phyloP scores from a whole-genome alignment of 1,140 invertebrate genomes.

The Chlorops oryzae region DNA sequence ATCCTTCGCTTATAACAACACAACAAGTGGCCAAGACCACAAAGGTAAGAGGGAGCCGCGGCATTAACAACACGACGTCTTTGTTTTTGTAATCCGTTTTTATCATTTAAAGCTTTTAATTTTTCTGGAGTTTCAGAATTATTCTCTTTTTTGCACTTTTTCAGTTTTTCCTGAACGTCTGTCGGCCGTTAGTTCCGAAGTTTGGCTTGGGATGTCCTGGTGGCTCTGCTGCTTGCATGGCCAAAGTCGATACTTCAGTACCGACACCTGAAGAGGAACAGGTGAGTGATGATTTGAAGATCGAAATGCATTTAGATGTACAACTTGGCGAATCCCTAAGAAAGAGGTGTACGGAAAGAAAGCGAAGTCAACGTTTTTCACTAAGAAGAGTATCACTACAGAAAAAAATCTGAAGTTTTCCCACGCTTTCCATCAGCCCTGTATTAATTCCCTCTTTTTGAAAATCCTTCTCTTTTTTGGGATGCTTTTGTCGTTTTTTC shows the following conservation, averaged over 20 bases:
- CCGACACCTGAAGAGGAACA: slow-evolving; percentile 45
- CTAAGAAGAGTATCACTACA: too few relatives aligned
- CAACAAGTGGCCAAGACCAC: slow-evolving; percentile 35
- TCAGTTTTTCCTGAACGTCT: slow-evolving; percentile 50
- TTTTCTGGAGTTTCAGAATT: slow-evolving; percentile 21
- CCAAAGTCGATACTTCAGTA: slow-evolving; percentile 34
- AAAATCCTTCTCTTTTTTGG: too few relatives aligned
- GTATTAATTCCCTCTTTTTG: too few relatives aligned
- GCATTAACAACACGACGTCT: background rate
- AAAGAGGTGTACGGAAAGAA: too few relatives aligned
- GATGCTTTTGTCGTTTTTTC: too few relatives aligned
- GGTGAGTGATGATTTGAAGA: too few relatives aligned
- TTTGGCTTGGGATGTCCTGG: slow-evolving; percentile 49
- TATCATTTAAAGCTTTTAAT: slow-evolving; percentile 19
- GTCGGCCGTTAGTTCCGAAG: slow-evolving; percentile 49
- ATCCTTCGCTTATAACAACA: slow-evolving; percentile 25
- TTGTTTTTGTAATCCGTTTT: slow-evolving; percentile 2
- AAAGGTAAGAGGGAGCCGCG: slow-evolving; percentile 36
- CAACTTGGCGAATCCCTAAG: too few relatives aligned
- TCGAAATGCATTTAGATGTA: too few relatives aligned
- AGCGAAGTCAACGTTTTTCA: too few relatives aligned
- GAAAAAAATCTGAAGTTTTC: too few relatives aligned
- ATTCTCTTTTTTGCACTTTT: slow-evolving; percentile 17
- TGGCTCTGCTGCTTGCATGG: slow-evolving; percentile 50
- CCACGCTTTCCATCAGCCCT: too few relatives aligned